Percentiles rank a stretch among this genome's conserved stretches.
phyloP scores from a whole-genome alignment of 2,113 vertebrate genomes.

The Taurulus bubalis region DNA sequence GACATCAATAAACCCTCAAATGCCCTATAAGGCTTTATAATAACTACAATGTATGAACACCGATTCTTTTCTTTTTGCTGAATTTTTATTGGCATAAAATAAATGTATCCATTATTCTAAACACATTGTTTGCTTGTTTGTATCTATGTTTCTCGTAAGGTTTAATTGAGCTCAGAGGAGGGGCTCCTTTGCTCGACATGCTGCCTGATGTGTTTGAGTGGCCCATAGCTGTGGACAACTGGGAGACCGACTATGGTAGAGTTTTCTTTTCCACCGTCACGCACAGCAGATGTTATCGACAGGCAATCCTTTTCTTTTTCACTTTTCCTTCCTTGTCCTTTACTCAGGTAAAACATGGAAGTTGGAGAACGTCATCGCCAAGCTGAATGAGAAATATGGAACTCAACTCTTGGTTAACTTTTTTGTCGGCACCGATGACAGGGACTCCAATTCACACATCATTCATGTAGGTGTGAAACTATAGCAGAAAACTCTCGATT shows the following conservation, averaged over 20 bases:
- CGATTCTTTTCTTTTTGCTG: neutral
- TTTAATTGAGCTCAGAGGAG: conserved; percentile 89
- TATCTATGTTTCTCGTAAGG: conserved; percentile 76
- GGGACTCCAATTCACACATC: conserved; percentile 90
- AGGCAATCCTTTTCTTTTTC: neutral
- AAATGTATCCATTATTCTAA: neutral
- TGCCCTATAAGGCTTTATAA: neutral
- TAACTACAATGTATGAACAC: neutral
- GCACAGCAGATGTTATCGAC: neutral
- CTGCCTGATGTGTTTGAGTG: conserved; percentile 89
- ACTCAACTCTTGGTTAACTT: conserved; percentile 92
- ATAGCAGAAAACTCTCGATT: conserved; percentile 4
- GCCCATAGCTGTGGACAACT: conserved; percentile 90
- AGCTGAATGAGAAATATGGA: conserved; percentile 90
- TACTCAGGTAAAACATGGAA: conserved; percentile 86
- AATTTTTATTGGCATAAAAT: conserved; percentile 2
- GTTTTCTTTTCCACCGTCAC: neutral
- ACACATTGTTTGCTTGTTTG: neutral
- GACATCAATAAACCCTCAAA: conserved; percentile 4
- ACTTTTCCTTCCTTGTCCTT: neutral
- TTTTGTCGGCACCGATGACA: conserved; percentile 92
- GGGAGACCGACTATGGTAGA: conserved; percentile 87
- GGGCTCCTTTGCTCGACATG: conserved; percentile 86
- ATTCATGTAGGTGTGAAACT: conserved; percentile 91
- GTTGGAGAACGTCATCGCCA: conserved; percentile 88